A percentile compares a stretch with the other conserved stretches of the same genome.
These are phyloP conservation scores for Diaphora mendica DNA, from an alignment of 2,888 invertebrate genomes.

Conservation along the genomic window DNA sequence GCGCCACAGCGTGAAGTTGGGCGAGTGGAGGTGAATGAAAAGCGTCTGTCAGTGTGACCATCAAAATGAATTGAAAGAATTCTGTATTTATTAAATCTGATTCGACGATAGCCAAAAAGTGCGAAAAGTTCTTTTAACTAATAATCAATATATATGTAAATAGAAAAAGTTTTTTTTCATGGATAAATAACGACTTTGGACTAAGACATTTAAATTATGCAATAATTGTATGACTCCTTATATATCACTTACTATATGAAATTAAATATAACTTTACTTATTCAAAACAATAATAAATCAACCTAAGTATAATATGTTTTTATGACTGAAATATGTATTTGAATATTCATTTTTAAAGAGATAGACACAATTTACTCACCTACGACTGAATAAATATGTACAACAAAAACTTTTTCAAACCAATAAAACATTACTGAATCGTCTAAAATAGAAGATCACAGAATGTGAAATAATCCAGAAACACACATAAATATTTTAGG, in stretches of 20 bases:
- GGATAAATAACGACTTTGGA: not conserved
- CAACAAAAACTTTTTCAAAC: not conserved
- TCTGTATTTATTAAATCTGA: not conserved
- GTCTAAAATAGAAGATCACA: not conserved
- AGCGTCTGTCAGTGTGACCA: constrained; percentile 45
- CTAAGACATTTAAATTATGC: not conserved
- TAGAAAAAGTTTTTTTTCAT: not conserved
- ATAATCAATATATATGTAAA: not conserved
- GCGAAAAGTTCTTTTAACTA: not conserved
- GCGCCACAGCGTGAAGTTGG: constrained; percentile 72
- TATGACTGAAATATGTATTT: not conserved
- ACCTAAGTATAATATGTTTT: not conserved
- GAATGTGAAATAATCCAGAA: not conserved
- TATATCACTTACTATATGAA: not conserved
- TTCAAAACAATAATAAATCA: not conserved
- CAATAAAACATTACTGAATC: not conserved
- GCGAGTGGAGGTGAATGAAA: constrained; percentile 79
- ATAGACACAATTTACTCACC: not conserved
- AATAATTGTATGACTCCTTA: not conserved
- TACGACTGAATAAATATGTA: not conserved
- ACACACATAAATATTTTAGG: not conserved
- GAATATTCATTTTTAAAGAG: not conserved
- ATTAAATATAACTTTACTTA: not conserved
- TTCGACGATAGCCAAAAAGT: not conserved
- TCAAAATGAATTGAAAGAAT: not conserved